A percentile compares a stretch with the other conserved stretches of the same genome.
These are phyloP conservation scores for Siniperca chuatsi DNA, from an alignment of 2,113 vertebrate genomes.

Conservation along the genomic window DNA sequence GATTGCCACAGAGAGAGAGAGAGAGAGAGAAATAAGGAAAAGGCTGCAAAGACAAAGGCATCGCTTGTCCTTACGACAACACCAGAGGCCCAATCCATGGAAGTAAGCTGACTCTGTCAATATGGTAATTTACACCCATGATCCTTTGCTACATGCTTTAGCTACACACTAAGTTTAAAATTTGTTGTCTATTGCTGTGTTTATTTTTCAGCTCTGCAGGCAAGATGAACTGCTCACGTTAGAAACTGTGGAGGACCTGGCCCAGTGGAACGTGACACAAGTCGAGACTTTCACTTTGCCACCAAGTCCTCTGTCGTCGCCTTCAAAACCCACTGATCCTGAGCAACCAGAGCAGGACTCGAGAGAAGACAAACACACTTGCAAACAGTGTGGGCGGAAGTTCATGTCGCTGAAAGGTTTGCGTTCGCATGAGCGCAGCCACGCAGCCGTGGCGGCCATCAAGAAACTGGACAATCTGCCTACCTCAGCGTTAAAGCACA, in stretches of 20 bases:
- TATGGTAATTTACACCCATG: not conserved
- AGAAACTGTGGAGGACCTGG: constrained; percentile 14
- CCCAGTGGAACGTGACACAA: not conserved
- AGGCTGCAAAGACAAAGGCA: not conserved
- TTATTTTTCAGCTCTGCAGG: constrained; percentile 31
- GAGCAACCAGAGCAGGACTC: constrained; percentile 16
- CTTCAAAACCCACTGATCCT: not conserved
- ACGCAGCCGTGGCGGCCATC: constrained; percentile 90
- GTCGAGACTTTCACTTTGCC: not conserved
- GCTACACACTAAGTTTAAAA: not conserved
- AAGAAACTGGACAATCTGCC: constrained; percentile 88
- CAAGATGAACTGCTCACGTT: constrained; percentile 19
- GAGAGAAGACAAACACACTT: constrained; percentile 80
- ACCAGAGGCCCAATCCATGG: constrained; percentile 73
- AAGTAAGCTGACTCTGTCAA: constrained; percentile 71
- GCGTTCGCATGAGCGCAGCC: constrained; percentile 92
- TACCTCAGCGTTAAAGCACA: constrained; percentile 86
- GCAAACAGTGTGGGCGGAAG: constrained; percentile 87
- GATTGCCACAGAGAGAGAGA: constrained; percentile 87
- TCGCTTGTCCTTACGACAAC: not conserved
- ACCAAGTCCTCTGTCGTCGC: not conserved
- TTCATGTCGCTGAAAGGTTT: constrained; percentile 93
- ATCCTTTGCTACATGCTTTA: not conserved
- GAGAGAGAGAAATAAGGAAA: constrained; percentile 81
- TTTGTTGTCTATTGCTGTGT: not conserved